These are phyloP conservation scores for Lithophane socia DNA, from an alignment of 2,888 invertebrate genomes.

Conservation along the genomic window DNA sequence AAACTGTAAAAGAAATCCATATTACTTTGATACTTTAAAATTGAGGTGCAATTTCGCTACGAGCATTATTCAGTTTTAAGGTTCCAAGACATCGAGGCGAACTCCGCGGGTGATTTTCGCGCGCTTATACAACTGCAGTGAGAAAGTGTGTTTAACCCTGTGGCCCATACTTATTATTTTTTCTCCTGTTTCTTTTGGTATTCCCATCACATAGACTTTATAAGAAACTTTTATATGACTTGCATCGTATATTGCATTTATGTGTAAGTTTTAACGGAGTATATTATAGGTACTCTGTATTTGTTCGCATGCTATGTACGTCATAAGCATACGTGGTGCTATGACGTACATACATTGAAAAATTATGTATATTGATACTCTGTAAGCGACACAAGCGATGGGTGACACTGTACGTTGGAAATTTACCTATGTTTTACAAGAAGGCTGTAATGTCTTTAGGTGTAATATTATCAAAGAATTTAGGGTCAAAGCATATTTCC, in stretches of 20 bases:
- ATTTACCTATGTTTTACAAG: not conserved
- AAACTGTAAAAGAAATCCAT: not conserved
- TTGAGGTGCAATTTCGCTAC: not conserved
- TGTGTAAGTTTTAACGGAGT: slow-evolving; percentile 54
- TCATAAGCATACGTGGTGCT: slow-evolving; percentile 10
- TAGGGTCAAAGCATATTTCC: slow-evolving; percentile 13
- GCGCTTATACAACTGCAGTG: not conserved
- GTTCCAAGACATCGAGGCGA: not conserved
- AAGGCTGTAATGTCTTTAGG: slow-evolving; percentile 6
- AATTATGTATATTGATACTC: slow-evolving; percentile 39
- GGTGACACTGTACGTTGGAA: slow-evolving; percentile 49
- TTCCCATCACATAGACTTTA: slow-evolving; percentile 55
- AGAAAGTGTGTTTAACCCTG: not conserved
- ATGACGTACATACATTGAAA: slow-evolving; percentile 20
- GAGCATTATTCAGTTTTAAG: not conserved
- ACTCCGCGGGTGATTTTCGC: not conserved
- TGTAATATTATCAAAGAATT: slow-evolving; percentile 11
- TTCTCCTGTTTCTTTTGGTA: slow-evolving; percentile 50
- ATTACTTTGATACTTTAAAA: slow-evolving; percentile 1
- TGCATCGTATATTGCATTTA: slow-evolving; percentile 63
- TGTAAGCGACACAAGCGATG: slow-evolving; percentile 53
- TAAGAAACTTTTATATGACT: slow-evolving; percentile 57
- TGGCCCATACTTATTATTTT: not conserved
- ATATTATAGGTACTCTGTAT: slow-evolving; percentile 42
- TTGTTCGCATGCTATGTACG: slow-evolving; percentile 10